Percentiles rank a stretch among this genome's conserved stretches.
Conservation (phyloP, 2,797 vertebrate genomes). For the Crypturellus tataupa region DNA sequence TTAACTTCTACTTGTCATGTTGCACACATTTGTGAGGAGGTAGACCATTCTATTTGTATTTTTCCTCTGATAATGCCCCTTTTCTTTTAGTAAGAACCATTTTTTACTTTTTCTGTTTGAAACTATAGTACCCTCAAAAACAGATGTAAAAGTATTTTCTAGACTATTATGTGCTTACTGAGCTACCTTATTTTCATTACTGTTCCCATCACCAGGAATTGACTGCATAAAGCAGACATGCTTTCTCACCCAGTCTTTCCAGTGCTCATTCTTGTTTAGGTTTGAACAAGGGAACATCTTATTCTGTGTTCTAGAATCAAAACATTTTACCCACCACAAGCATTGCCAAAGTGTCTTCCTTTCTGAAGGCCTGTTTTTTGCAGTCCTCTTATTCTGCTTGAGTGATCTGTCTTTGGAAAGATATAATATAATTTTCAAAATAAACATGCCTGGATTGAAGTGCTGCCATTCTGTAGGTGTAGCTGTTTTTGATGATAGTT, state of each 20-base stretch:
- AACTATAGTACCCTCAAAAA: not conserved
- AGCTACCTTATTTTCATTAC: not conserved
- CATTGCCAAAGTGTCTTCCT: not conserved
- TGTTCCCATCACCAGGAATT: not conserved
- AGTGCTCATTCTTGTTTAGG: not conserved
- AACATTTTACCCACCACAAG: not conserved
- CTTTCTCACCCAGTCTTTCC: not conserved
- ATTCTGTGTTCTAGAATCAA: not conserved
- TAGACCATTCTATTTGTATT: not conserved
- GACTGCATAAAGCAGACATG: not conserved
- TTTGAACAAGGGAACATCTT: not conserved
- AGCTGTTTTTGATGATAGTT: not conserved
- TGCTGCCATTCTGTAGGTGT: not conserved
- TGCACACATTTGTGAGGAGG: not conserved
- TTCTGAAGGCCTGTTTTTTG: not conserved
- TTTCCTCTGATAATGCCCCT: not conserved
- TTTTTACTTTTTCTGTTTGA: not conserved
- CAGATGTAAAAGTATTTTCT: not conserved
- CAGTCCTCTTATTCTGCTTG: not conserved
- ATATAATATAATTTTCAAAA: not conserved
- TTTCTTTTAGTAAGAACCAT: fast-evolving
- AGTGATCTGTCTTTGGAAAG: not conserved
- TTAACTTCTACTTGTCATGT: not conserved
- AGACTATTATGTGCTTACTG: not conserved
- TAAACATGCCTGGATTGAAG: not conserved